These are phyloP conservation scores for Sitta carolinensis DNA, from an alignment of 2,797 vertebrate genomes.

Conservation along the genomic window DNA sequence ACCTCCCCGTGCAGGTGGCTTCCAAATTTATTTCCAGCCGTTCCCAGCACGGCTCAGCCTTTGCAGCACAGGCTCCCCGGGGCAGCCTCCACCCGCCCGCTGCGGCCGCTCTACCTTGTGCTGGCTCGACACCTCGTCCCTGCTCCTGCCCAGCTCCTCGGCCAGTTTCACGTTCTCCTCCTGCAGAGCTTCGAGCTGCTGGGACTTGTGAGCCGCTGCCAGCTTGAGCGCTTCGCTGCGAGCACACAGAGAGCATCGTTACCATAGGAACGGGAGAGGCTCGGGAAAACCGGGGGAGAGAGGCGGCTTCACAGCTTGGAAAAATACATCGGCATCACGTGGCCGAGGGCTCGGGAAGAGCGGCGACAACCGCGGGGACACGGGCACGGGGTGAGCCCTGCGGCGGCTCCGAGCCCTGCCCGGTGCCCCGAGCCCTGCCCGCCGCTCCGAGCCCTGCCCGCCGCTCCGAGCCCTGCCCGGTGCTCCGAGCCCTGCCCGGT, in stretches of 20 bases:
- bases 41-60: not conserved
- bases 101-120: constrained; percentile 75
- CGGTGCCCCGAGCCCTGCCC: too few relatives aligned
- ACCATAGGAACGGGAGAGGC: constrained; percentile 81
- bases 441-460: too few relatives aligned
- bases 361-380: not conserved
- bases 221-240: constrained; percentile 89
- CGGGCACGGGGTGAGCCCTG: not conserved
- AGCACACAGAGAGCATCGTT: constrained; percentile 77
- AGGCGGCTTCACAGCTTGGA: constrained; percentile 71
- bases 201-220: constrained; percentile 85
- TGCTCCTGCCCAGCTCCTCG: constrained; percentile 82
- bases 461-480: too few relatives aligned
- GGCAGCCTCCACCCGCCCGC: not conserved
- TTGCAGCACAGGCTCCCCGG: not conserved
- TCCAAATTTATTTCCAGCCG: not conserved
- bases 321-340: constrained; percentile 71
- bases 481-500: too few relatives aligned
- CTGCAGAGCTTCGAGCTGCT: constrained; percentile 83
- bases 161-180: constrained; percentile 88
- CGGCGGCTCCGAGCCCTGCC: not conserved
- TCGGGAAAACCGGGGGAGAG: constrained; percentile 76
- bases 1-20: constrained; percentile 27
- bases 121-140: constrained; percentile 80
- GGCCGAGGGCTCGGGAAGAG: not conserved